A percentile compares a stretch with the other conserved stretches of the same genome.
Conservation (phyloP, 2,797 vertebrate genomes). For the Pogonophryne albipinna region DNA sequence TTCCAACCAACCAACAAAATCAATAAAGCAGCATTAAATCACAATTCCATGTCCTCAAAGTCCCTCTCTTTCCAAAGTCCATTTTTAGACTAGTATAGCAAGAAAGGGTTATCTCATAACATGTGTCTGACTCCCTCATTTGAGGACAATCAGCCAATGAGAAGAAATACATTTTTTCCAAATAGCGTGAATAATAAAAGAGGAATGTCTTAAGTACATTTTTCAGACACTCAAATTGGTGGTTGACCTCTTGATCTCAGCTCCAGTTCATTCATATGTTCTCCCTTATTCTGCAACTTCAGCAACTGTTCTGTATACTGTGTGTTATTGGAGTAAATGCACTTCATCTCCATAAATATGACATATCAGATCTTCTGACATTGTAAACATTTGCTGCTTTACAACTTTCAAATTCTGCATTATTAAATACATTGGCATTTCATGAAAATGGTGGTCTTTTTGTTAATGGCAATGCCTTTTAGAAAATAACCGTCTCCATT, state of each 20-base stretch:
- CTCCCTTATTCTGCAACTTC: neutral
- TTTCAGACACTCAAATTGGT: neutral
- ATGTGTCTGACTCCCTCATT: too few relatives aligned
- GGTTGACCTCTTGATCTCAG: neutral
- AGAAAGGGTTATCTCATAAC: too few relatives aligned
- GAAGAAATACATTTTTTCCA: neutral
- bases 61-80: too few relatives aligned
- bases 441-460: neutral
- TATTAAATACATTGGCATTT: neutral
- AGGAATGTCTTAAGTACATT: neutral
- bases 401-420: too few relatives aligned
- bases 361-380: neutral
- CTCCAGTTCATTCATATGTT: neutral
- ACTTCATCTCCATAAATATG: neutral
- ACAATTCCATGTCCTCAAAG: neutral
- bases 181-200: neutral
- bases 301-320: neutral
- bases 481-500: neutral
- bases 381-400: too few relatives aligned
- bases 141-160: neutral
- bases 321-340: neutral
- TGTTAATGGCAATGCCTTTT: neutral
- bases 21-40: neutral
- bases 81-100: too few relatives aligned
- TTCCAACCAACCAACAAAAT: neutral